Base-by-base conservation (phyloP, 2,888 invertebrate genomes). In the Netelia inedita region DNA sequence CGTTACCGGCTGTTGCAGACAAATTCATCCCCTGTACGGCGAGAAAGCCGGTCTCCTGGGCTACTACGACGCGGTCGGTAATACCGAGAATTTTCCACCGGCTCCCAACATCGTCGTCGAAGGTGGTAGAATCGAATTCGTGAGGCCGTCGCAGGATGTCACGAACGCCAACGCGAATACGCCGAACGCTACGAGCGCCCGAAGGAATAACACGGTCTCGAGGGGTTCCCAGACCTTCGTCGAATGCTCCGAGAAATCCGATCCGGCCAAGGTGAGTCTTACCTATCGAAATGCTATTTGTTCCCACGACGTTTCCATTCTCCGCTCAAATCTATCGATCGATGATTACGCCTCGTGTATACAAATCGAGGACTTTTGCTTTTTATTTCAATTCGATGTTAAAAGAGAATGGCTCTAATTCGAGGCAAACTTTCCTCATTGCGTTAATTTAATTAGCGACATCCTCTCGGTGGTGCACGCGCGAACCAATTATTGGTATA, bases 31-130 rank as follows among this genome's bases (percentile, higher is more conserved):
- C 83, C 84, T 94, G 82, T 92, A 92, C 89, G 94, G 93, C 21
- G 94, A 94, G 82, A 94, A 94, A 85, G 91, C 94, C 1, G 93
- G 94, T 41, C 91, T 94, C 43, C 84, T 94, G 74, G 94, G 93
- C 2, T 94, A 93, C 87, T 93, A 93, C 87, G 92, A 93, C 46
- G 85, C 92, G 8, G 91, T 92, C 91, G 92, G 93, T 90, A 93
- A 93, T 83, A 89, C 92, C 79, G 93, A 93, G 69, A 93, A 90
- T 88, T 94, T 93, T 85, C 93, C 94, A 81, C 94, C 93, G 73
- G 92, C 94, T 82, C 94, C 94, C 46, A 94, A 94, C 88, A 94
- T 94, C 88, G 94, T 94, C 84, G 94, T 94, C 74, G 94, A 94
- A 91, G 94, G 94, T 86, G 94, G 94, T 14, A 92, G 94, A 86